These are phyloP conservation scores for Carcharodon carcharias DNA, from an alignment of 2,797 vertebrate genomes.

Conservation along the genomic window DNA sequence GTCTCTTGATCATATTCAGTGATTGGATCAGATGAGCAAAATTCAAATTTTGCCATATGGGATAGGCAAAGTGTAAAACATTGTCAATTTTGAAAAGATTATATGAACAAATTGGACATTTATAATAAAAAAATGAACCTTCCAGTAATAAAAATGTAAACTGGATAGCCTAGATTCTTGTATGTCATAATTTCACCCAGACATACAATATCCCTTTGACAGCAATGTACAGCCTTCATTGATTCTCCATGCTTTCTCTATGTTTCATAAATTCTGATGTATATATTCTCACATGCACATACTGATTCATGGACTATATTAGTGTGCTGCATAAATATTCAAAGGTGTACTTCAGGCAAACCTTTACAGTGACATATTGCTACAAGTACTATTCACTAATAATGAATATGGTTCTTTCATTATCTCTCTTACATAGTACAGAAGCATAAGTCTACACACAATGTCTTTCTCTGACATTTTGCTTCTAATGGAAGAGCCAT, in stretches of 20 bases:
- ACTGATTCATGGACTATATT: background rate
- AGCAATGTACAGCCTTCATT: background rate
- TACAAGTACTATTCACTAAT: conserved; percentile 2
- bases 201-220: background rate
- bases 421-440: background rate
- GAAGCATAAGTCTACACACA: background rate
- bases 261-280: background rate
- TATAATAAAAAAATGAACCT: background rate
- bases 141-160: conserved; percentile 11
- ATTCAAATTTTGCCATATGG: background rate
- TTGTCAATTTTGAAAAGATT: background rate
- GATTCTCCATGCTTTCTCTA: background rate
- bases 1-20: conserved; percentile 1
- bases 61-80: background rate
- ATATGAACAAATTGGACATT: conserved; percentile 15
- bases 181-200: background rate
- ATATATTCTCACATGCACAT: conserved; percentile 6
- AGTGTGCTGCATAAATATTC: background rate
- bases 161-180: background rate
- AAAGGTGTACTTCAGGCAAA: conserved; percentile 14
- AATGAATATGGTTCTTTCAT: conserved; percentile 8
- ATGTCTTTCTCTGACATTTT: background rate
- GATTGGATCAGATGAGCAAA: background rate
- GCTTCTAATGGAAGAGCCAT: background rate
- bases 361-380: background rate